A percentile compares a stretch with the other conserved stretches of the same genome.
Evolutionary conservation across 2,888 invertebrate genomes (phyloP).

Genomic region (Stenolophus ochropezus): DNA sequence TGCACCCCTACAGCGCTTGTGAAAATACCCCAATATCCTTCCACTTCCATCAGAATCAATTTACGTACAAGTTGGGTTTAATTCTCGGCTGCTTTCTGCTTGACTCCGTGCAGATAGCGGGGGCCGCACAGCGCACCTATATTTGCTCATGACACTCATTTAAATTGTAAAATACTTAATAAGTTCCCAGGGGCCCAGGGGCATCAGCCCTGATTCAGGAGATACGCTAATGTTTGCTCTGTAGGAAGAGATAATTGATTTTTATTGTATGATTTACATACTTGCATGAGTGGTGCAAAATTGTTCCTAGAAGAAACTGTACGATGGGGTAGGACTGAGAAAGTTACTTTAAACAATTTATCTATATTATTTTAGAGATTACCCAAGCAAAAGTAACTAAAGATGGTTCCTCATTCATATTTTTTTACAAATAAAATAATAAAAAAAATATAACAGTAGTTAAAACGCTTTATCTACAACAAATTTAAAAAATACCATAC

Average conservation of each 20-base stretch:
- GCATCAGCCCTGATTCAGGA: not conserved
- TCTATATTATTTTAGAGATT: no score
- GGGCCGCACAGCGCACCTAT: slow-evolving; percentile 12
- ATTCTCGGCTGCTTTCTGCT: not conserved
- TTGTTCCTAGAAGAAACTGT: no score
- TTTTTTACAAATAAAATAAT: no score
- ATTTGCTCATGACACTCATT: slow-evolving; percentile 48
- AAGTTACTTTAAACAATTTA: no score
- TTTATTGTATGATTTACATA: not conserved
- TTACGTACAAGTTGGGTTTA: slow-evolving; percentile 23
- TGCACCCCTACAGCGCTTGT: not conserved
- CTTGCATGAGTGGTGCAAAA: no score
- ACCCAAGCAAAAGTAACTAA: no score
- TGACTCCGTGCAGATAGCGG: not conserved
- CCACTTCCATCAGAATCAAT: slow-evolving; percentile 30
- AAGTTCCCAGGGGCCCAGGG: slow-evolving; percentile 36
- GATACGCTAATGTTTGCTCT: not conserved
- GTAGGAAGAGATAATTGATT: not conserved
- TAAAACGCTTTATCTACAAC: no score
- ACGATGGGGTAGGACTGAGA: no score
- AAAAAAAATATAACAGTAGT: no score
- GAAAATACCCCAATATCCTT: slow-evolving; percentile 13
- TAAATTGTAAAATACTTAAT: slow-evolving; percentile 54
- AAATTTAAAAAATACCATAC: no score
- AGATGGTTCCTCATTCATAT: no score